A percentile compares a stretch with the other conserved stretches of the same genome.
These are phyloP conservation scores for Copidosoma floridanum DNA, from an alignment of 1,140 invertebrate genomes.

Conservation along the genomic window DNA sequence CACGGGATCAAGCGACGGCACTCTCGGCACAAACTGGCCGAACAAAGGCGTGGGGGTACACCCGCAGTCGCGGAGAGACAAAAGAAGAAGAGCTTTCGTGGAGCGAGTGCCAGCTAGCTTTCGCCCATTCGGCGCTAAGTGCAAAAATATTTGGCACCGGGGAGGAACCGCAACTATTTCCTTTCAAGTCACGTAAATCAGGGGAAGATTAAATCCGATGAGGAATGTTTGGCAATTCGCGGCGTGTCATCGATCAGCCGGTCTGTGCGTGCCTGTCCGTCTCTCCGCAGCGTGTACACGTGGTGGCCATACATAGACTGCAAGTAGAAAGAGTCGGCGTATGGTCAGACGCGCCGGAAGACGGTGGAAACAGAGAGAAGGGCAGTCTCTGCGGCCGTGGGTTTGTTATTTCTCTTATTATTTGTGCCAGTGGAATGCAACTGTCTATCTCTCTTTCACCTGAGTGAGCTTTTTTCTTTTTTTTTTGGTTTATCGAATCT, in stretches of 20 bases:
- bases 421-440: not conserved
- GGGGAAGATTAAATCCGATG: constrained; percentile 28
- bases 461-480: no score
- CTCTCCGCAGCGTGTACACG: no score
- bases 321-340: constrained; percentile 7
- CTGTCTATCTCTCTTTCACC: not conserved
- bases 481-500: no score
- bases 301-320: not conserved
- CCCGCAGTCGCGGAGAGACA: no score
- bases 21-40: no score
- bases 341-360: not conserved
- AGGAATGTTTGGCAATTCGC: constrained; percentile 25
- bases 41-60: no score
- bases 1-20: no score
- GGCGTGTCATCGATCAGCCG: constrained; percentile 8
- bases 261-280: no score
- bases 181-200: constrained; percentile 24
- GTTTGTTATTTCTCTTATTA: no score
- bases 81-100: no score
- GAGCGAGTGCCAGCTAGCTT: no score
- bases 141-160: constrained; percentile 16
- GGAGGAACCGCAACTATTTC: not conserved
- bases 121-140: no score
- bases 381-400: not conserved
- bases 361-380: not conserved